phyloP scores from a whole-genome alignment of 2,888 invertebrate genomes.

The Volucella inanis region DNA sequence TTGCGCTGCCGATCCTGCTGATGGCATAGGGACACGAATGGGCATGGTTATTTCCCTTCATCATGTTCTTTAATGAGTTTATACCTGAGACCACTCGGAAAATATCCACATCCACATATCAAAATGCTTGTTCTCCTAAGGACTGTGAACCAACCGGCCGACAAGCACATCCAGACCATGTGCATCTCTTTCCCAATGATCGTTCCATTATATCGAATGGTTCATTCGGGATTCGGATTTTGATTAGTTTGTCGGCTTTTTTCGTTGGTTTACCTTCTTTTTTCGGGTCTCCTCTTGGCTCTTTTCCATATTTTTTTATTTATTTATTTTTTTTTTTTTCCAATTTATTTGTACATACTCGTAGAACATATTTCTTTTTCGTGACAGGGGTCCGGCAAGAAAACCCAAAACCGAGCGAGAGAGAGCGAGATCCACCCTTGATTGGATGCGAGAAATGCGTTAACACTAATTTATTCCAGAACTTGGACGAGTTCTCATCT shows the following conservation, averaged over 20 bases:
- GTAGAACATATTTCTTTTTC: conserved; percentile 67
- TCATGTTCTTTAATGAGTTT: conserved; percentile 73
- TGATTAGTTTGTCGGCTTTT: conserved; percentile 74
- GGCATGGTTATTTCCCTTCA: conserved; percentile 74
- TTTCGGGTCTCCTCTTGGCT: conserved; percentile 44
- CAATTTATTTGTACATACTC: conserved; percentile 46
- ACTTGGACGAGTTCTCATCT: conserved; percentile 53
- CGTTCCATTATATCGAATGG: conserved; percentile 70
- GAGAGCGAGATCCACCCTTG: conserved; percentile 62
- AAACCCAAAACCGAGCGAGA: background rate
- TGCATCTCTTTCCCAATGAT: conserved; percentile 68
- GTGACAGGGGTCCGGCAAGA: conserved; percentile 51
- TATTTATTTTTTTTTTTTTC: conserved; percentile 24
- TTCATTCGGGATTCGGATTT: conserved; percentile 59
- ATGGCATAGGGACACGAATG: conserved; percentile 63
- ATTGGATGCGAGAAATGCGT: conserved; percentile 70
- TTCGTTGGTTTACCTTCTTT: conserved; percentile 33
- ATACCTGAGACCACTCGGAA: conserved; percentile 59
- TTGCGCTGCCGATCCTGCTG: conserved; percentile 36
- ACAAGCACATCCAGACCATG: conserved; percentile 33
- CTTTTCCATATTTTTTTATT: conserved; percentile 13
- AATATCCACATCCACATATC: conserved; percentile 24
- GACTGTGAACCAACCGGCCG: no score
- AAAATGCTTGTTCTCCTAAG: conserved; percentile 22
- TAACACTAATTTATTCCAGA: conserved; percentile 72